These are phyloP conservation scores for Catostylus mosaicus DNA, from an alignment of 30 jellyfish, hydroid and myxozoan genomes.

Conservation along the genomic window DNA sequence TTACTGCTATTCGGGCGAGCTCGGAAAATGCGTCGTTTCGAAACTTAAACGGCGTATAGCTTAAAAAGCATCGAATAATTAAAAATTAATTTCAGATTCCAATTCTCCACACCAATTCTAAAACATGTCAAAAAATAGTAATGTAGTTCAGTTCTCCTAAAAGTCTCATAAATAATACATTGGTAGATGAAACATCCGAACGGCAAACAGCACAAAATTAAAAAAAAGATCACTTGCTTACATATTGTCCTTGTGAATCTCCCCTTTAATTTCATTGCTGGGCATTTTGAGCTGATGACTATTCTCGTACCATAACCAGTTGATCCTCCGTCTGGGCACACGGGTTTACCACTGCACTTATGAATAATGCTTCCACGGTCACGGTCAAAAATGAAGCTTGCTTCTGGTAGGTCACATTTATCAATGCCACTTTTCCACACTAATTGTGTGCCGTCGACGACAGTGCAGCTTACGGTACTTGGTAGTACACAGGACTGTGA, in stretches of 20 bases:
- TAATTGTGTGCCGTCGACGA: conserved; percentile 62
- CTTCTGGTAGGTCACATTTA: conserved; percentile 75
- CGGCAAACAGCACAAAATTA: too few species aligned
- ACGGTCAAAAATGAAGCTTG: conserved; percentile 74
- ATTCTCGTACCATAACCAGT: conserved; percentile 10
- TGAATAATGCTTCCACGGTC: conserved; percentile 83
- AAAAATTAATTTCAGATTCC: too few species aligned
- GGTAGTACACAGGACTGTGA: conserved; percentile 80
- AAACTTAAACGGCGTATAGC: too few species aligned
- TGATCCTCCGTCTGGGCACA: conserved; percentile 75
- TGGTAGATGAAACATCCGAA: too few species aligned
- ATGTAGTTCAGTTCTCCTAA: too few species aligned
- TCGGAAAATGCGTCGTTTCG: too few species aligned
- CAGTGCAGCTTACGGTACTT: conserved; percentile 76
- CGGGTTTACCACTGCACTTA: conserved; percentile 90
- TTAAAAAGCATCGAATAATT: too few species aligned
- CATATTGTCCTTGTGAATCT: conserved; percentile 59
- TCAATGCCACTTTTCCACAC: conserved; percentile 70
- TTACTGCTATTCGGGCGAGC: too few species aligned
- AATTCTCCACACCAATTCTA: too few species aligned
- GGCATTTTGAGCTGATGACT: conserved; percentile 58
- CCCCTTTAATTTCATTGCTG: conserved; percentile 29
- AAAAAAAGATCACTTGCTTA: not conserved
- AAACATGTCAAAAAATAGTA: too few species aligned
- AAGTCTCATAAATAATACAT: too few species aligned